Conservation (phyloP, 1,140 invertebrate genomes). For the Akabosia matsudoensis region DNA sequence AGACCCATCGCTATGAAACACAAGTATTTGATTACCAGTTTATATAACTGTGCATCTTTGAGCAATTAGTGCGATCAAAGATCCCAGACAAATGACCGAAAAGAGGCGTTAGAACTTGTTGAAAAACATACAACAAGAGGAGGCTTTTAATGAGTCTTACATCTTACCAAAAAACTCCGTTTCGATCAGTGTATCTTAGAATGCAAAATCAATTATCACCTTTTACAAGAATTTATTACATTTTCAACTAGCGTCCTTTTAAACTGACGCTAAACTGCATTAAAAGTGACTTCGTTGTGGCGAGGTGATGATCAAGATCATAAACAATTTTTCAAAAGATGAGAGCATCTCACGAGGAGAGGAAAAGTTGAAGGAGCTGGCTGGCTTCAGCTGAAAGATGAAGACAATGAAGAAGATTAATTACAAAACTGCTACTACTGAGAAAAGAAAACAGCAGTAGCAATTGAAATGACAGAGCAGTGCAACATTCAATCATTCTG, state of each 20-base stretch:
- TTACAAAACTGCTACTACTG: too few relatives aligned
- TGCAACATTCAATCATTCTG: neutral
- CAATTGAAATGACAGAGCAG: neutral
- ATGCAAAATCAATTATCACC: neutral
- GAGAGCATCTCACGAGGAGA: too few relatives aligned
- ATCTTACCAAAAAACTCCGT: neutral
- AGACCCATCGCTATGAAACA: too few relatives aligned
- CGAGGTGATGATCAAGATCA: neutral
- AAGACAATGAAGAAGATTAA: constrained; percentile 5
- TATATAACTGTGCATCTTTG: too few relatives aligned
- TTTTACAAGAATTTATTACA: neutral
- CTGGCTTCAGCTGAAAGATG: neutral
- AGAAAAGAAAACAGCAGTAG: neutral
- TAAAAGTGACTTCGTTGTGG: neutral
- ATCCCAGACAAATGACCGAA: too few relatives aligned
- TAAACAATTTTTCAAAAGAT: too few relatives aligned
- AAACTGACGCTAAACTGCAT: neutral
- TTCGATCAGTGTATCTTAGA: neutral
- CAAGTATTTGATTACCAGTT: too few relatives aligned
- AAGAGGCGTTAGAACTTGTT: too few relatives aligned
- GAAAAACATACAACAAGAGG: neutral
- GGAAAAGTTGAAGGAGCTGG: neutral
- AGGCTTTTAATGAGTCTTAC: neutral
- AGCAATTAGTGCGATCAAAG: too few relatives aligned
- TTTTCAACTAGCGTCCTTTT: too few relatives aligned